phyloP scores from a whole-genome alignment of 2,797 vertebrate species.

The Petrocephalus schoutedeni region DNA sequence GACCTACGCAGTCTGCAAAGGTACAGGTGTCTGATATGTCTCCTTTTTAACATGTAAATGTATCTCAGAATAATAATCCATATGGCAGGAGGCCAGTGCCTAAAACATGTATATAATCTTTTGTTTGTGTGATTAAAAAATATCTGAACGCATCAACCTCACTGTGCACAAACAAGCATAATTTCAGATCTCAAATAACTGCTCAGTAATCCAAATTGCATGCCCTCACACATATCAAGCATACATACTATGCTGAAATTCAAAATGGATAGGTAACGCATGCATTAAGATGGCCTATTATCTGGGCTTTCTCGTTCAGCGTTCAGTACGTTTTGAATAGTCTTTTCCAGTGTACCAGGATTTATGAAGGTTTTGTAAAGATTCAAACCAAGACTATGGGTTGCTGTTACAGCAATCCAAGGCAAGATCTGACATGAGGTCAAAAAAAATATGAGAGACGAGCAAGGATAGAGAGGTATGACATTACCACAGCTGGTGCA shows the following conservation, averaged over 20 bases:
- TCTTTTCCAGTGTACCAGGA: background rate
- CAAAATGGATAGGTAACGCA: background rate
- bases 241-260: background rate
- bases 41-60: background rate
- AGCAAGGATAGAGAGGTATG: slow-evolving; percentile 24
- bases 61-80: background rate
- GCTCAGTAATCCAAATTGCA: background rate
- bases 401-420: background rate
- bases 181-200: background rate
- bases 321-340: background rate
- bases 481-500: slow-evolving; percentile 62
- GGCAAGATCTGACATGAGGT: background rate
- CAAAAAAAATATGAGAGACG: background rate
- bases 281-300: background rate
- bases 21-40: background rate
- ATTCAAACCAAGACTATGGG: background rate
- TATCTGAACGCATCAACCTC: background rate
- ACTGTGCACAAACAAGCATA: background rate
- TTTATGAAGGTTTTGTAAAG: no score
- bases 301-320: background rate
- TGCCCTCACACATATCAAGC: background rate
- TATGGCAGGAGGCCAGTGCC: background rate
- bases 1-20: background rate
- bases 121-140: background rate
- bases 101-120: background rate